phyloP scores from a whole-genome alignment of 2,888 invertebrate species.

The Prosapia bicincta region DNA sequence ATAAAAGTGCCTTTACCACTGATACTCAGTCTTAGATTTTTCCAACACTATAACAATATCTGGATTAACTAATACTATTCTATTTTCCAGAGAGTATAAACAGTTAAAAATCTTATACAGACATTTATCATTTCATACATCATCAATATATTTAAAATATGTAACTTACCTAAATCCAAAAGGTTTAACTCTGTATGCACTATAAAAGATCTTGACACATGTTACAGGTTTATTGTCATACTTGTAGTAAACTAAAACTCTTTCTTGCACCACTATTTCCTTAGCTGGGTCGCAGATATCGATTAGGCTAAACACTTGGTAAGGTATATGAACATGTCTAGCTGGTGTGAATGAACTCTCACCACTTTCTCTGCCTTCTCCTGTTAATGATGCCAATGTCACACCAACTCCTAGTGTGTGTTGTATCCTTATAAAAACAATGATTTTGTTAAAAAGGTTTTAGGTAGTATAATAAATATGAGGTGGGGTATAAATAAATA shows the following conservation, averaged over 20 bases:
- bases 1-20: too few species aligned
- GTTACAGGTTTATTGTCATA: constrained; percentile 95
- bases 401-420: constrained; percentile 88
- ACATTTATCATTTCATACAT: too few species aligned
- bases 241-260: constrained; percentile 91
- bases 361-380: constrained; percentile 84
- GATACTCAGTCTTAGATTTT: too few species aligned
- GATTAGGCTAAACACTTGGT: constrained; percentile 88
- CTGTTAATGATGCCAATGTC: constrained; percentile 85
- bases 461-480: background rate
- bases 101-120: too few species aligned
- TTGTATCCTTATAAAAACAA: constrained; percentile 51
- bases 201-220: constrained; percentile 95
- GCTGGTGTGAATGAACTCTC: constrained; percentile 87
- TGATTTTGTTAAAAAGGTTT: background rate
- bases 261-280: constrained; percentile 82
- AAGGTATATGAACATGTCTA: constrained; percentile 77
- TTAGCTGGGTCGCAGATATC: constrained; percentile 97
- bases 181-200: constrained; percentile 78
- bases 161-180: constrained; percentile 67
- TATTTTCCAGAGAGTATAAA: too few species aligned
- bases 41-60: too few species aligned
- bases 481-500: too few species aligned
- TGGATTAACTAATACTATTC: too few species aligned
- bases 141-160: too few species aligned